Percentiles rank a stretch among this genome's conserved stretches.
These are phyloP conservation scores for Aptenodytes patagonicus DNA, from an alignment of 2,113 vertebrate species.

Conservation along the genomic window DNA sequence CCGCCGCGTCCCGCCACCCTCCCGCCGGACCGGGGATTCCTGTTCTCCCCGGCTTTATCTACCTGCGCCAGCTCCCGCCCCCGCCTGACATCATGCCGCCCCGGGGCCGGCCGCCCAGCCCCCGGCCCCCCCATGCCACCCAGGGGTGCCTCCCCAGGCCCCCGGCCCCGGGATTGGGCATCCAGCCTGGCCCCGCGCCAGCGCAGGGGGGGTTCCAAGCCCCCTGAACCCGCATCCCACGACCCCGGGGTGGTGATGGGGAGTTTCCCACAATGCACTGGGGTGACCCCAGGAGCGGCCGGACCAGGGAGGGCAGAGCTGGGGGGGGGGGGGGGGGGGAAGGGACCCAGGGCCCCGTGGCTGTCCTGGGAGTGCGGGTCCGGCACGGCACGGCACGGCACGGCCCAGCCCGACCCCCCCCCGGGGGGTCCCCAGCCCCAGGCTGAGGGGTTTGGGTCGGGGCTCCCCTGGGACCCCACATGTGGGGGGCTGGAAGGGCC, in stretches of 20 bases:
- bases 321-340: too few relatives aligned
- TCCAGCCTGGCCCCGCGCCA: accelerated
- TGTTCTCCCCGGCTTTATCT: slow-evolving; percentile 51
- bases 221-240: not conserved
- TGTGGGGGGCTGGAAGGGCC: not conserved
- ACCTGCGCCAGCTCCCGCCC: slow-evolving; percentile 48
- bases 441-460: not conserved
- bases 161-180: accelerated
- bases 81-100: slow-evolving; percentile 42
- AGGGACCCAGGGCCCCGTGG: too few relatives aligned
- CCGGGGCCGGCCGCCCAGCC: not conserved
- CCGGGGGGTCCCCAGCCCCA: accelerated
- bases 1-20: not conserved
- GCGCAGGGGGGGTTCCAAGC: accelerated
- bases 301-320: accelerated
- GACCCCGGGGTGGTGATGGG: not conserved
- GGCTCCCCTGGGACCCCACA: not conserved
- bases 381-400: accelerated
- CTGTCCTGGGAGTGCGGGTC: not conserved
- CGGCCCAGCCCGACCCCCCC: accelerated
- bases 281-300: not conserved
- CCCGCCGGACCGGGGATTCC: slow-evolving; percentile 50
- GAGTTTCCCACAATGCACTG: slow-evolving; percentile 36
- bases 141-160: not conserved
- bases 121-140: not conserved